Evolutionary conservation across 53 echinoderm and acorn worm species (phyloP).

Genomic region (Astropecten irregularis): DNA sequence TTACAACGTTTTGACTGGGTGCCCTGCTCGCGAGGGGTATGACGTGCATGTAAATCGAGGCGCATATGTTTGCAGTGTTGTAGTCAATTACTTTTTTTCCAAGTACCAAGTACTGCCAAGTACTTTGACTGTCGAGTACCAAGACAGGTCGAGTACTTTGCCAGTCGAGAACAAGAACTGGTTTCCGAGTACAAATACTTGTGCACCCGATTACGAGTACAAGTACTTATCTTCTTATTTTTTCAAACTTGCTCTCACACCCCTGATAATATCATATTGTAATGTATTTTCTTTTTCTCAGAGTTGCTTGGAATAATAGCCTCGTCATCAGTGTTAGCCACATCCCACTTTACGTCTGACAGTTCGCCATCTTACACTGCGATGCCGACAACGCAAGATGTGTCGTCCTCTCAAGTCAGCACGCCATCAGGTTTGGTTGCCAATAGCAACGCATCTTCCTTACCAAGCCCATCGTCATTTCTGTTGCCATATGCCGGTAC

Average conservation of each 20-base stretch:
- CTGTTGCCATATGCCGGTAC: neutral
- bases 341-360: neutral
- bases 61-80: no score
- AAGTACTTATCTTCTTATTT: neutral
- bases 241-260: neutral
- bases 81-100: neutral
- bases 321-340: neutral
- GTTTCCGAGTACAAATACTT: no score
- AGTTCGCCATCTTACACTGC: neutral
- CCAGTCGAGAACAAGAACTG: no score
- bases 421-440: neutral
- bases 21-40: no score
- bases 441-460: constrained; percentile 5
- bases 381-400: neutral
- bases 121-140: no score
- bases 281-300: neutral
- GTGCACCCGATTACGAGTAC: no score
- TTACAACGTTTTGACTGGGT: neutral
- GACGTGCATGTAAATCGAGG: no score
- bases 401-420: neutral
- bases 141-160: no score
- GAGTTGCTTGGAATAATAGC: neutral
- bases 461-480: constrained; percentile 6
- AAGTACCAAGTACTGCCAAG: neutral
- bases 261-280: no score